Conservation (phyloP, 2,797 vertebrate species). For the Nothura maculosa region DNA sequence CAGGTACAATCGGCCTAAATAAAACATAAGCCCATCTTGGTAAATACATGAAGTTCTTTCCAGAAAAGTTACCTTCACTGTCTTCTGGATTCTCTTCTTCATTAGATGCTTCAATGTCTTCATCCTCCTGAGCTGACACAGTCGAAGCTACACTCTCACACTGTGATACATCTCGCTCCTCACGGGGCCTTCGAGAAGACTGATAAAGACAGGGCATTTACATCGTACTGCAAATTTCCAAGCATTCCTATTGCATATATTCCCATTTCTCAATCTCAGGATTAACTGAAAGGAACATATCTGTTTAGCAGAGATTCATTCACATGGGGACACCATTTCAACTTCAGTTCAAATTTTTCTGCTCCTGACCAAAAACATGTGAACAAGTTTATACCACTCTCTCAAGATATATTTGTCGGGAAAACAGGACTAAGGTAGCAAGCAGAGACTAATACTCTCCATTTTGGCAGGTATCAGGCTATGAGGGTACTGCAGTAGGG, state of each 20-base stretch:
- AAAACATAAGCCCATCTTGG: background rate
- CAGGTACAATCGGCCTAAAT: background rate
- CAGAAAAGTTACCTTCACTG: conserved; percentile 90
- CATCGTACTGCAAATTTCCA: background rate
- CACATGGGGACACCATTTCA: background rate
- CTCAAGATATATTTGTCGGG: rapidly evolving
- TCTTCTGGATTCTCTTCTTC: conserved; percentile 93
- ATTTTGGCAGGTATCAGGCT: background rate
- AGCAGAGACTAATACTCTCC: background rate
- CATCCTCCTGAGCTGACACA: conserved; percentile 94
- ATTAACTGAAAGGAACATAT: background rate
- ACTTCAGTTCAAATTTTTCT: background rate
- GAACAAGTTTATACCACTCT: background rate
- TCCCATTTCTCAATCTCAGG: background rate
- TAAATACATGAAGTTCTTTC: background rate
- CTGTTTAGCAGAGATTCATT: background rate
- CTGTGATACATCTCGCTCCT: conserved; percentile 92
- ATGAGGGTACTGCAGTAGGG: background rate
- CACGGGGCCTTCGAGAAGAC: conserved; percentile 91
- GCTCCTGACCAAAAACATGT: background rate
- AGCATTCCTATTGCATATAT: background rate
- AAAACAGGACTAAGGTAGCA: background rate
- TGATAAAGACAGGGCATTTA: conserved; percentile 60
- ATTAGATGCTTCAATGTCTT: conserved; percentile 90
- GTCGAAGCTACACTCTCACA: conserved; percentile 92